phyloP scores from a whole-genome alignment of 1,140 invertebrate genomes.

The Liolophura sinensis region DNA sequence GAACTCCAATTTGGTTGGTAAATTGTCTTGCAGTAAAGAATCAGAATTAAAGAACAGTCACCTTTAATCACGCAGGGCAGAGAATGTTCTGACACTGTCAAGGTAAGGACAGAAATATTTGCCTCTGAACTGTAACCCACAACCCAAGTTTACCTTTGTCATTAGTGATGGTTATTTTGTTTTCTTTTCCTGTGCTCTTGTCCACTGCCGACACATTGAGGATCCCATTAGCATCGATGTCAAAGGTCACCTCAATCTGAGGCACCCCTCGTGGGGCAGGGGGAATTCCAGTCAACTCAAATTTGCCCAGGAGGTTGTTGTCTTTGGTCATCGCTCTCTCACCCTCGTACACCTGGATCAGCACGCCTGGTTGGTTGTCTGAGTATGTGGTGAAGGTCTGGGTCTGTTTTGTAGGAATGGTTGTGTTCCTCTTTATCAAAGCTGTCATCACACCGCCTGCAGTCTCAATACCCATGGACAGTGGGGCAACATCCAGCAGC shows the following conservation, averaged over 20 bases:
- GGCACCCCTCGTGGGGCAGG: slow-evolving; percentile 90
- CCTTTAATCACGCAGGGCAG: too few relatives aligned
- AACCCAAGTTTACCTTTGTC: slow-evolving; percentile 72
- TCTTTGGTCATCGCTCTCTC: slow-evolving; percentile 67
- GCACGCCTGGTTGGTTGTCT: slow-evolving; percentile 22
- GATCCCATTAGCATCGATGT: slow-evolving; percentile 64
- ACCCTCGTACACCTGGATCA: slow-evolving; percentile 69
- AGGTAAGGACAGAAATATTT: too few relatives aligned
- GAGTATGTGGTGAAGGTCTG: slow-evolving; percentile 94
- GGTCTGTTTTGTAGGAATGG: slow-evolving; percentile 90
- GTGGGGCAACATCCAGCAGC: slow-evolving; percentile 44
- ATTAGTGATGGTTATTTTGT: slow-evolving; percentile 91
- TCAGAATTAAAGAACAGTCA: too few relatives aligned
- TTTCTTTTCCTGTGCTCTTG: slow-evolving; percentile 69
- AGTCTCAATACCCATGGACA: slow-evolving; percentile 59
- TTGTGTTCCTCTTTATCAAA: slow-evolving; percentile 74
- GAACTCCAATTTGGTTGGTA: too few relatives aligned
- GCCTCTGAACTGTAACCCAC: too few relatives aligned
- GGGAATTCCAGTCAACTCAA: slow-evolving; percentile 89
- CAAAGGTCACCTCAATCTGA: slow-evolving; percentile 65
- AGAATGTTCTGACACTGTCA: too few relatives aligned
- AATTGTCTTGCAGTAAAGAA: too few relatives aligned
- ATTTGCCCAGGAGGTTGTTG: slow-evolving; percentile 84
- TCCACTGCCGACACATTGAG: slow-evolving; percentile 57
- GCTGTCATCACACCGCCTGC: slow-evolving; percentile 65